Percentiles rank a stretch among this genome's conserved stretches.
Conservation (phyloP, 1,140 invertebrate genomes). For the Drosophila pseudoananassae region DNA sequence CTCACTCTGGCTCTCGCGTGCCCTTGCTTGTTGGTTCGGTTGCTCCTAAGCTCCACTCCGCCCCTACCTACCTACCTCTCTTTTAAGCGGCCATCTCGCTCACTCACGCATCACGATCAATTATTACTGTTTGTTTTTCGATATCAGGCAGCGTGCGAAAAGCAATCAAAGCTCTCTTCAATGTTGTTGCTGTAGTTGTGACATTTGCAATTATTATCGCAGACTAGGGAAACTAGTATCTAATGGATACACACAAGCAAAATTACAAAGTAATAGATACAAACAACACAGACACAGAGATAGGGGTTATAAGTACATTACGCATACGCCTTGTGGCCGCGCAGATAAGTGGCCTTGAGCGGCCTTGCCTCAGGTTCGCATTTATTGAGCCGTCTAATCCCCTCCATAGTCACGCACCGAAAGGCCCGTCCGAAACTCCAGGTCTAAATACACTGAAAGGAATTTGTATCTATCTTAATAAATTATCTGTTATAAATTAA, state of each 20-base stretch:
- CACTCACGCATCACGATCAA: conserved; percentile 50
- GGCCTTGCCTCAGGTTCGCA: conserved; percentile 35
- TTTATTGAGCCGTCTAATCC: conserved; percentile 41
- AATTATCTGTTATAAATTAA: too few species aligned
- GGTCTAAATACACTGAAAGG: background rate
- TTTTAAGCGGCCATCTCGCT: background rate
- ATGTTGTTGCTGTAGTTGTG: conserved; percentile 9
- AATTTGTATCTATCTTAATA: background rate
- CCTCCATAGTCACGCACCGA: conserved; percentile 33
- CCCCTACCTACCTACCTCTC: background rate
- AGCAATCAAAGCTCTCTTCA: conserved; percentile 36
- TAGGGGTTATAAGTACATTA: conserved; percentile 18
- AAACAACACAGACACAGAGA: too few species aligned
- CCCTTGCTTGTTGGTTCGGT: too few species aligned
- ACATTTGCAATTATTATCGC: conserved; percentile 50
- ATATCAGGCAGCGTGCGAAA: conserved; percentile 26
- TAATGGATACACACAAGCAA: background rate
- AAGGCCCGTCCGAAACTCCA: background rate
- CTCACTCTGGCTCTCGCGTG: conserved; percentile 15
- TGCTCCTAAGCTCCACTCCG: background rate
- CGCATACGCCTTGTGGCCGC: conserved; percentile 23
- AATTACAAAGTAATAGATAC: too few species aligned
- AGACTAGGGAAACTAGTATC: conserved; percentile 17
- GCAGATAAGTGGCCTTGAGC: conserved; percentile 14
- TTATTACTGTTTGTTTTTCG: conserved; percentile 40